A percentile compares a stretch with the other conserved stretches of the same genome.
Conservation (phyloP, 2,888 invertebrate species). For the Drosophila limbata region DNA sequence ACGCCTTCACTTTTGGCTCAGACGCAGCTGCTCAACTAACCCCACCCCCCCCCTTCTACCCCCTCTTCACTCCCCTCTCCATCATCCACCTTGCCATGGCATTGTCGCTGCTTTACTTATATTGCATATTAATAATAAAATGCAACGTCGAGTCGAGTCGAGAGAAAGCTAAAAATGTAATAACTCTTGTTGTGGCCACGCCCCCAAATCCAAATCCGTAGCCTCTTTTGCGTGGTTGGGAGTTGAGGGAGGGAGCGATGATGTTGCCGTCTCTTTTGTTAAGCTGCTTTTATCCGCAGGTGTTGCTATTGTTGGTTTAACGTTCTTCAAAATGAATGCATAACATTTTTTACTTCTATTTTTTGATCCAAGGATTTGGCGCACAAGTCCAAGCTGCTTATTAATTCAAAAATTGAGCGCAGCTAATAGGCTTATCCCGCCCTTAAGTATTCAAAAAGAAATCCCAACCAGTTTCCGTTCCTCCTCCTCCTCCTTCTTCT, state of each 20-base stretch:
- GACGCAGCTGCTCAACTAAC: slow-evolving; percentile 37
- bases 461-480: slow-evolving; percentile 10
- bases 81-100: slow-evolving; percentile 11
- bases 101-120: slow-evolving; percentile 43
- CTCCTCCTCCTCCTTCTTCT: not conserved
- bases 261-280: slow-evolving; percentile 42
- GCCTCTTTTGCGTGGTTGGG: slow-evolving; percentile 32
- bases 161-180: slow-evolving; percentile 71
- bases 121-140: slow-evolving; percentile 82
- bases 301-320: slow-evolving; percentile 79
- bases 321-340: slow-evolving; percentile 54
- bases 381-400: slow-evolving; percentile 75
- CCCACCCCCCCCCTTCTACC: not conserved
- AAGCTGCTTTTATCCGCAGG: slow-evolving; percentile 81
- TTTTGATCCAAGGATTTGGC: slow-evolving; percentile 50
- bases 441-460: not conserved
- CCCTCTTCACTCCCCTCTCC: not conserved
- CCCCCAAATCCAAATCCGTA: slow-evolving; percentile 44
- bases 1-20: slow-evolving; percentile 74
- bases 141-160: slow-evolving; percentile 45
- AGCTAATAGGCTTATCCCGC: slow-evolving; percentile 72
- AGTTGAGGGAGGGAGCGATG: not conserved
- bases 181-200: slow-evolving; percentile 72
- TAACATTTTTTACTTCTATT: slow-evolving; percentile 15
- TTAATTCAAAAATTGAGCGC: slow-evolving; percentile 70